These are phyloP conservation scores for Drosophila dives DNA, from an alignment of 2,888 invertebrate species.

Conservation along the genomic window DNA sequence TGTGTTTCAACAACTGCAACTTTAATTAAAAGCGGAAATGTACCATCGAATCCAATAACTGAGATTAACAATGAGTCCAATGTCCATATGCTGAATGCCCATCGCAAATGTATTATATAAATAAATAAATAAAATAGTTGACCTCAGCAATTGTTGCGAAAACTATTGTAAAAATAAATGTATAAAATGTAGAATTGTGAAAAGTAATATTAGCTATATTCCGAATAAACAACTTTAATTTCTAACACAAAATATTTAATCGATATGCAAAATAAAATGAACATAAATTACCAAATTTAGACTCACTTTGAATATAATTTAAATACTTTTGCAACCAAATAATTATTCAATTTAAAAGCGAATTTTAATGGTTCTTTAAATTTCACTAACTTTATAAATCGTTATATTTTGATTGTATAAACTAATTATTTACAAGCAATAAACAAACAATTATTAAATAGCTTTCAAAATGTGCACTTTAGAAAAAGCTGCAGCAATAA, in stretches of 20 bases:
- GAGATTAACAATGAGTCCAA: constrained; percentile 24
- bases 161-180: not conserved
- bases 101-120: not conserved
- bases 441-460: not conserved
- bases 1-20: constrained; percentile 69
- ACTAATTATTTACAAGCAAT: not conserved
- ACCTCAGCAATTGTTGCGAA: not conserved
- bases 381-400: not conserved
- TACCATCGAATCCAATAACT: constrained; percentile 66
- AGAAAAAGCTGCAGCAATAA: not conserved
- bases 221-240: not conserved
- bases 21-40: constrained; percentile 76
- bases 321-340: not conserved
- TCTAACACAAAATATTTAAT: not conserved
- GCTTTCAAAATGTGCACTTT: not conserved
- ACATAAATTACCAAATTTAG: not conserved
- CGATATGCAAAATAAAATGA: not conserved
- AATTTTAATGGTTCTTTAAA: not conserved
- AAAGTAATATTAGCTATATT: not conserved
- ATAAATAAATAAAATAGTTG: constrained; percentile 3
- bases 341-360: not conserved
- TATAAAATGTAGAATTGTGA: not conserved
- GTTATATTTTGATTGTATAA: not conserved
- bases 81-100: not conserved
- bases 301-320: not conserved